A percentile compares a stretch with the other conserved stretches of the same genome.
Evolutionary conservation across 2,797 vertebrate genomes (phyloP).

Genomic region (Hydrophis major): DNA sequence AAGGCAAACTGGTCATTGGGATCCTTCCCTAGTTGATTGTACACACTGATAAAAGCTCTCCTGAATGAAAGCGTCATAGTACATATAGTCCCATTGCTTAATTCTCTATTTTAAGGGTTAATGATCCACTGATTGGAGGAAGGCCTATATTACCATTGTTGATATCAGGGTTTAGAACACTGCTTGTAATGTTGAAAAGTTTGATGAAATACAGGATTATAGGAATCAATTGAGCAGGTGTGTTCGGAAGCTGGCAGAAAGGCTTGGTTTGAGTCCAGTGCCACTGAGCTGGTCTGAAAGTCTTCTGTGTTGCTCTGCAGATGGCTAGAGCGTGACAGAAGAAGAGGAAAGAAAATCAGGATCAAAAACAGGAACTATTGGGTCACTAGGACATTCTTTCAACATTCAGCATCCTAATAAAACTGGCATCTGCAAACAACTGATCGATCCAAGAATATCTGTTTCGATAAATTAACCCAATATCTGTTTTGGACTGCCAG

Average conservation of each 20-base stretch:
- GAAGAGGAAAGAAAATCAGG: constrained; percentile 28
- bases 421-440: not conserved
- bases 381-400: constrained; percentile 54
- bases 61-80: accelerated
- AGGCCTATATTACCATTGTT: constrained; percentile 2
- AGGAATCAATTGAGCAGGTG: constrained; percentile 73
- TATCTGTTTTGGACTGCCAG: not conserved
- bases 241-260: constrained; percentile 65
- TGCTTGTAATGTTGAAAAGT: constrained; percentile 52
- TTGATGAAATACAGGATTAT: constrained; percentile 49
- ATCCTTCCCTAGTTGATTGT: not conserved
- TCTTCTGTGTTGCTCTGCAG: constrained; percentile 63
- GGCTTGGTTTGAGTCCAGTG: constrained; percentile 59
- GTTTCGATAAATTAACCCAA: constrained; percentile 15
- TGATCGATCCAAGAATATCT: not conserved
- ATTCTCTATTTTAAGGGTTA: not conserved
- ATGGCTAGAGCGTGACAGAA: constrained; percentile 44
- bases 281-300: constrained; percentile 62
- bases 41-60: not conserved
- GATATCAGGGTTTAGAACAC: constrained; percentile 34
- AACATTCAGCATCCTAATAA: not conserved
- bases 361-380: constrained; percentile 53
- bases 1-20: accelerated
- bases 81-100: not conserved
- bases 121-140: not conserved